Evolutionary conservation across 2,888 invertebrate genomes (phyloP).

Genomic region (Tanytarsus gracilentus): DNA sequence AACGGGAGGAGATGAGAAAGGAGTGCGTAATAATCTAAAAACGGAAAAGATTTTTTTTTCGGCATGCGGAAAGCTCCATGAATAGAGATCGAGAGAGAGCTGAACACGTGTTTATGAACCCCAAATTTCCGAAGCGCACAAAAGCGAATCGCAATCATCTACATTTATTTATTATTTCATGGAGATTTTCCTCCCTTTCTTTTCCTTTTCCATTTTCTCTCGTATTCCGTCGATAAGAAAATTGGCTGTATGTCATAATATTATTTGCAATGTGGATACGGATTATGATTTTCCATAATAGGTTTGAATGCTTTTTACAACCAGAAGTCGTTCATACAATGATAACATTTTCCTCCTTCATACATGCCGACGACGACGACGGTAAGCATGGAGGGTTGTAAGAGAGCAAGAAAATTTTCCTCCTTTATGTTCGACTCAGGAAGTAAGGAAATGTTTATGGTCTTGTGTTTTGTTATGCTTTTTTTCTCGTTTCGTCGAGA

Average conservation of each 20-base stretch:
- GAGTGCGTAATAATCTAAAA: background rate
- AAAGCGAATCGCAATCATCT: conserved; percentile 3
- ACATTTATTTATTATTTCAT: conserved; percentile 16
- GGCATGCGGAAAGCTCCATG: conserved; percentile 15
- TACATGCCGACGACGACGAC: background rate
- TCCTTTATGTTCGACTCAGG: background rate
- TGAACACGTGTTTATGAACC: conserved; percentile 30
- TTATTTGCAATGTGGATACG: conserved; percentile 28
- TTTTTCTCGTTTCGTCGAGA: too few species aligned
- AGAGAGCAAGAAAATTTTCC: background rate
- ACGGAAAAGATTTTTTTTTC: too few species aligned
- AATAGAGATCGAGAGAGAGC: conserved; percentile 1
- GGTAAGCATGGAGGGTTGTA: conserved; percentile 13
- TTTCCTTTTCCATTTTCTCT: conserved; percentile 3
- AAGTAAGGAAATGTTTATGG: conserved; percentile 28
- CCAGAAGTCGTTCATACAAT: conserved; percentile 26
- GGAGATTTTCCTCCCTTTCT: conserved; percentile 1
- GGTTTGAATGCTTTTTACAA: conserved; percentile 28
- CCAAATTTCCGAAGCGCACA: conserved; percentile 30
- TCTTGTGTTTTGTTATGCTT: background rate
- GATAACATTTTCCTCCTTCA: conserved; percentile 19
- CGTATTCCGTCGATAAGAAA: conserved; percentile 19
- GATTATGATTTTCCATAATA: conserved; percentile 28
- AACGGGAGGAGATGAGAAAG: conserved; percentile 6
- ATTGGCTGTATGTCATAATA: conserved; percentile 29